Evolutionary conservation across 2,797 vertebrate genomes (phyloP).

Genomic region (Mus caroli): DNA sequence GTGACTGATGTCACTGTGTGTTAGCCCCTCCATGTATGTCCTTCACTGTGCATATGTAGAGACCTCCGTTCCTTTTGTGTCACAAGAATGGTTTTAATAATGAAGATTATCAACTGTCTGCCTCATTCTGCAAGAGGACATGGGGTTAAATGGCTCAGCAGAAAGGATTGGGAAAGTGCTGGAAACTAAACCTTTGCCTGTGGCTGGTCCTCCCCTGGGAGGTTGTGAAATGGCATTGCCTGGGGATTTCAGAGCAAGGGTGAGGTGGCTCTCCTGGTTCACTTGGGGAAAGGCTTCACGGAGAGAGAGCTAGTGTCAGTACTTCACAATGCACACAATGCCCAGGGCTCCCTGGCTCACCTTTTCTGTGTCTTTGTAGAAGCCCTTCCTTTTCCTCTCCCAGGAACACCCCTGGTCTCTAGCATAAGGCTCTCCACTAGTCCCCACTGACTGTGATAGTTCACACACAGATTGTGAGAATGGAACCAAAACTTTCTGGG

Average conservation of each 20-base stretch:
- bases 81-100: conserved; percentile 25
- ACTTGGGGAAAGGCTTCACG: background rate
- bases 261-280: background rate
- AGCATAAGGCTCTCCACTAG: background rate
- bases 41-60: background rate
- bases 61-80: background rate
- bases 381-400: background rate
- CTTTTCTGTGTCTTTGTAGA: background rate
- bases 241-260: conserved; percentile 56
- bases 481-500: background rate
- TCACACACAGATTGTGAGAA: background rate
- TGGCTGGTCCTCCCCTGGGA: background rate
- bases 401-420: background rate
- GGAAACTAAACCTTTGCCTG: conserved; percentile 31
- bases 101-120: conserved; percentile 46
- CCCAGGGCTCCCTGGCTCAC: background rate
- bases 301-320: fast-evolving
- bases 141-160: conserved; percentile 54
- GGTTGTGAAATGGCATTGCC: conserved; percentile 60
- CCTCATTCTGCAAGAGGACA: conserved; percentile 28
- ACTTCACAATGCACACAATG: background rate
- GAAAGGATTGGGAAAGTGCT: conserved; percentile 60
- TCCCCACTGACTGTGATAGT: background rate
- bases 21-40: background rate
- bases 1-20: too few species aligned